Conservation (phyloP, 2,113 vertebrate species). For the Beaufortia kweichowensis region DNA sequence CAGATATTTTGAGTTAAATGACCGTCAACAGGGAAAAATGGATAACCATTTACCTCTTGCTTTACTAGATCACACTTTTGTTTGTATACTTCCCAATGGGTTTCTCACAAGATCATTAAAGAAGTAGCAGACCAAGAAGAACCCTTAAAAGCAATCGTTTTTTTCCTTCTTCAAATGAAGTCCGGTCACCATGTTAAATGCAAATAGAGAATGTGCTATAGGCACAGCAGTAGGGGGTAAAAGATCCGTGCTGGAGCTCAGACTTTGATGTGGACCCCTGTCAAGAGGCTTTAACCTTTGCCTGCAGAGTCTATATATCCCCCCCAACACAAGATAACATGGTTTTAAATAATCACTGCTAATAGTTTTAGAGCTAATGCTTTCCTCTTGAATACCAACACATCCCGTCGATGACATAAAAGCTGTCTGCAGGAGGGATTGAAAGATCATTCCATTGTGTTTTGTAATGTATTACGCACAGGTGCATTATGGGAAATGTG, state of each 20-base stretch:
- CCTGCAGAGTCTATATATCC: conserved; percentile 2
- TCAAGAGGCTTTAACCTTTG: conserved; percentile 24
- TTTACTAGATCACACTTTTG: background rate
- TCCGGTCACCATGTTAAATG: conserved; percentile 1
- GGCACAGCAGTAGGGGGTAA: conserved; percentile 1
- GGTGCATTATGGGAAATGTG: background rate
- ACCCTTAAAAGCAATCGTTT: background rate
- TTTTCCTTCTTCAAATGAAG: background rate
- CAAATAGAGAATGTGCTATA: conserved; percentile 10
- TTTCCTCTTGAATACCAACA: conserved; percentile 2
- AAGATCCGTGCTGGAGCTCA: background rate
- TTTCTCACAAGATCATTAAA: background rate
- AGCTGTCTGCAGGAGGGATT: too few species aligned
- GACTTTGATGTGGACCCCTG: conserved; percentile 33
- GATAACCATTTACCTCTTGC: background rate
- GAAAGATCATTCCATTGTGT: background rate
- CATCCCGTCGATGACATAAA: background rate
- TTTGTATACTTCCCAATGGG: background rate
- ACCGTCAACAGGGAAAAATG: too few species aligned
- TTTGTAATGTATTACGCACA: background rate
- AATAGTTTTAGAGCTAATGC: too few species aligned
- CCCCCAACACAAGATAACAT: background rate
- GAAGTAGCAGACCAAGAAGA: background rate
- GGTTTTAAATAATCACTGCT: too few species aligned
- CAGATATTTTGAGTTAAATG: too few species aligned